Evolutionary conservation across 1,140 invertebrate genomes (phyloP).

Genomic region (Leptinotarsa texana): DNA sequence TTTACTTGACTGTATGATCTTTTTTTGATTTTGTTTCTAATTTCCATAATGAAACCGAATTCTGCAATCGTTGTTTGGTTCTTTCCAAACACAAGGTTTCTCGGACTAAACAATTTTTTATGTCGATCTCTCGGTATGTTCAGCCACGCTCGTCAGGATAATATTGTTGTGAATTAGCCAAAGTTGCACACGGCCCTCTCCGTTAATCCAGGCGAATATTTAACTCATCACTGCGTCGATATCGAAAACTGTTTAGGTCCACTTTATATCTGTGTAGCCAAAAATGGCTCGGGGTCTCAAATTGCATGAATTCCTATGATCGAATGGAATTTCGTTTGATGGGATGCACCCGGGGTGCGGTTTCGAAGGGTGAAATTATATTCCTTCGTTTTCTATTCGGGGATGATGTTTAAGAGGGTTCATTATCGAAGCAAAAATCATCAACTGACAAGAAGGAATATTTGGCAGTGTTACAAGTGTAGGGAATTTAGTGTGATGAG

Average conservation of each 20-base stretch:
- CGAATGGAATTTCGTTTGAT: not conserved
- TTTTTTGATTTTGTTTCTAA: no score
- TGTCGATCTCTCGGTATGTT: not conserved
- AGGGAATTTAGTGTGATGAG: not conserved
- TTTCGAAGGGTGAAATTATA: not conserved
- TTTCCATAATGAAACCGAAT: no score
- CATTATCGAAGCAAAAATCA: not conserved
- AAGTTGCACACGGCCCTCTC: conserved; percentile 38
- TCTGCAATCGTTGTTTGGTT: no score
- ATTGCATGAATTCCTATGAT: conserved; percentile 31
- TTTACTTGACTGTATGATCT: no score
- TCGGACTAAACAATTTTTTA: not conserved
- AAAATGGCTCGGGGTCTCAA: conserved; percentile 39
- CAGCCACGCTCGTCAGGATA: conserved; percentile 1
- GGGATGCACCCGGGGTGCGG: not conserved
- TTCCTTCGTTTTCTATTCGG: not conserved
- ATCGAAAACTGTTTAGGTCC: conserved; percentile 25
- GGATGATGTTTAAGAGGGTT: not conserved
- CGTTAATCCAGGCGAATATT: conserved; percentile 31
- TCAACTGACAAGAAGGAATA: not conserved
- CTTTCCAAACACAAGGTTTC: not conserved
- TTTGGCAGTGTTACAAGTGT: conserved; percentile 11
- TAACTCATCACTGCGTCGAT: conserved; percentile 28
- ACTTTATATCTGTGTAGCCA: conserved; percentile 37
- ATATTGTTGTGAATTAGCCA: conserved; percentile 30